A percentile compares a stretch with the other conserved stretches of the same genome.
These are phyloP conservation scores for Limonius californicus DNA, from an alignment of 1,140 invertebrate genomes.

Conservation along the genomic window DNA sequence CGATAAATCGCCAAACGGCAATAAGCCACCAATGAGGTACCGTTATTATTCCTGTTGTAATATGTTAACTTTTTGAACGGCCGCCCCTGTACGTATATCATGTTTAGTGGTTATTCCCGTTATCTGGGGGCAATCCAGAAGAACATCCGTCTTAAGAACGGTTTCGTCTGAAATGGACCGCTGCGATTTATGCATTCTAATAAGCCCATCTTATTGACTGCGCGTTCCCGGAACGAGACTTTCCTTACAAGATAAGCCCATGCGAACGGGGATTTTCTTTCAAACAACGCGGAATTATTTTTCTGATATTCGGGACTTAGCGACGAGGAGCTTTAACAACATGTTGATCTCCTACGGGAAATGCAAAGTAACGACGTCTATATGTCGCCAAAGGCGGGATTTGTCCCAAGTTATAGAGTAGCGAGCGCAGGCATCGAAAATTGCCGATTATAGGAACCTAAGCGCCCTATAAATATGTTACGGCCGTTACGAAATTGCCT, in stretches of 20 bases:
- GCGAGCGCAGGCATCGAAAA: slow-evolving; percentile 38
- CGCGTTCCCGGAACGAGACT: slow-evolving; percentile 22
- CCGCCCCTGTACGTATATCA: slow-evolving; percentile 33
- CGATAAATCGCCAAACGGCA: slow-evolving; percentile 28
- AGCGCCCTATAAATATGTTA: slow-evolving; percentile 40
- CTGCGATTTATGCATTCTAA: slow-evolving; percentile 35
- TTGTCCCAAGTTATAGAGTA: slow-evolving; percentile 38
- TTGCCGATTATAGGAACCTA: slow-evolving; percentile 41
- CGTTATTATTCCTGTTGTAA: slow-evolving; percentile 28
- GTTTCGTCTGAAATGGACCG: slow-evolving; percentile 32
- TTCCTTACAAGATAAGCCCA: slow-evolving; percentile 12
- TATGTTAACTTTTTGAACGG: slow-evolving; percentile 24
- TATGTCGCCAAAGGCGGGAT: slow-evolving; percentile 39
- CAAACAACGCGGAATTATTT: slow-evolving; percentile 13
- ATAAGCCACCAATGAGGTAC: slow-evolving; percentile 25
- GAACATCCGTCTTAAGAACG: slow-evolving; percentile 37
- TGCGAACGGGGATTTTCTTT: slow-evolving; percentile 7
- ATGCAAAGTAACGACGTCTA: slow-evolving; percentile 40
- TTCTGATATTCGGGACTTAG: slow-evolving; percentile 10
- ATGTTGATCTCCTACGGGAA: slow-evolving; percentile 28
- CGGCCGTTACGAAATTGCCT: slow-evolving; percentile 27
- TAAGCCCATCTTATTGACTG: slow-evolving; percentile 30
- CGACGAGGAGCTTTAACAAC: slow-evolving; percentile 23
- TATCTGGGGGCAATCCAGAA: slow-evolving; percentile 36
- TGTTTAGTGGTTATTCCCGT: slow-evolving; percentile 38